These are phyloP conservation scores for Eugnorisma glareosa DNA, from an alignment of 2,888 invertebrate genomes.

Conservation along the genomic window DNA sequence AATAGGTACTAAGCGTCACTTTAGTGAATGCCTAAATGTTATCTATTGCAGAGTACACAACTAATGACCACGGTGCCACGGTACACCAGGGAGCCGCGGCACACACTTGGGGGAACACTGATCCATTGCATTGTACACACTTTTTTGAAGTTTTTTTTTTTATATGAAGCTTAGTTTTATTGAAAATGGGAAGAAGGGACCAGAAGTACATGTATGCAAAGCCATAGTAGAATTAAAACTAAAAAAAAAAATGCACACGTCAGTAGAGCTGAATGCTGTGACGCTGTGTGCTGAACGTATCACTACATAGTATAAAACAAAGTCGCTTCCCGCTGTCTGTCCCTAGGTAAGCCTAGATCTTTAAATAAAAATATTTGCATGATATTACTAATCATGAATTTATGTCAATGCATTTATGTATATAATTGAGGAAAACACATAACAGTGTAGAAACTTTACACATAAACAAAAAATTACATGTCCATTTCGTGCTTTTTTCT, in stretches of 20 bases:
- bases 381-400: constrained; percentile 8
- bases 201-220: not conserved
- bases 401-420: not conserved
- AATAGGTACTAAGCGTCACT: too few relatives aligned
- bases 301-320: too few relatives aligned
- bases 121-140: not conserved
- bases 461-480: not conserved
- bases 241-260: not conserved
- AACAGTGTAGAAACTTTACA: not conserved
- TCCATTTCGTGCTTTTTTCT: not conserved
- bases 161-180: not conserved
- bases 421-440: not conserved
- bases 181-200: not conserved
- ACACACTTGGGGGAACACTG: too few relatives aligned
- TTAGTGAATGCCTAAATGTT: not conserved
- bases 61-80: too few relatives aligned
- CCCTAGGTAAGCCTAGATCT: too few relatives aligned
- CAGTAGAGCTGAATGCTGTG: not conserved
- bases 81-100: too few relatives aligned
- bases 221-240: not conserved
- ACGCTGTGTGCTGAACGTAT: too few relatives aligned
- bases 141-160: not conserved
- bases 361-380: constrained; percentile 13
- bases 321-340: too few relatives aligned
- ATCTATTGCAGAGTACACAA: too few relatives aligned